Conservation (phyloP, 1,140 invertebrate species). For the Drosophila tropicalis region DNA sequence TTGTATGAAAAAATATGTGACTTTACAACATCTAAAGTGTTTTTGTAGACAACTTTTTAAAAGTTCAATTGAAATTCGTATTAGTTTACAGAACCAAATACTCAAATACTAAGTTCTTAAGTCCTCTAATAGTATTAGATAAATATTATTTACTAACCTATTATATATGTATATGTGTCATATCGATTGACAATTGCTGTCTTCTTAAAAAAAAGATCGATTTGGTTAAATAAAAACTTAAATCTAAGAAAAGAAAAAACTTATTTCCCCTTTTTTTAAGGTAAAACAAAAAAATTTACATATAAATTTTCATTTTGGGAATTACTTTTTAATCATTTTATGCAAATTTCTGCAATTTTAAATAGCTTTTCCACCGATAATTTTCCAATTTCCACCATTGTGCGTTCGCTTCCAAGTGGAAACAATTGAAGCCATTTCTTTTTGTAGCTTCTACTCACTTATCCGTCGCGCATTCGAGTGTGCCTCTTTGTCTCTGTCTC, state of each 20-base stretch:
- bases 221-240: background rate
- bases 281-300: background rate
- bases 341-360: background rate
- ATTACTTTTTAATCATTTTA: conserved; percentile 1
- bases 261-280: background rate
- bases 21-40: no score
- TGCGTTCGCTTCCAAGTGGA: conserved; percentile 31
- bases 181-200: no score
- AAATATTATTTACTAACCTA: background rate
- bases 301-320: background rate
- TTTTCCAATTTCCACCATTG: conserved; percentile 16
- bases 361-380: background rate
- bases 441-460: conserved; percentile 30
- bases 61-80: no score
- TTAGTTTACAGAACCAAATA: no score
- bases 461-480: conserved; percentile 46
- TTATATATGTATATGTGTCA: no score
- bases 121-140: no score
- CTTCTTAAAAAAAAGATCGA: background rate
- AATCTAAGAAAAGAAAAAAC: background rate
- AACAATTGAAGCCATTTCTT: conserved; percentile 53
- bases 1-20: no score
- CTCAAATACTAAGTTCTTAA: no score
- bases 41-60: no score
- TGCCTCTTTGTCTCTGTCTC: conserved; percentile 7